phyloP scores from a whole-genome alignment of 2,888 invertebrate genomes.

The Hyalella azteca region DNA sequence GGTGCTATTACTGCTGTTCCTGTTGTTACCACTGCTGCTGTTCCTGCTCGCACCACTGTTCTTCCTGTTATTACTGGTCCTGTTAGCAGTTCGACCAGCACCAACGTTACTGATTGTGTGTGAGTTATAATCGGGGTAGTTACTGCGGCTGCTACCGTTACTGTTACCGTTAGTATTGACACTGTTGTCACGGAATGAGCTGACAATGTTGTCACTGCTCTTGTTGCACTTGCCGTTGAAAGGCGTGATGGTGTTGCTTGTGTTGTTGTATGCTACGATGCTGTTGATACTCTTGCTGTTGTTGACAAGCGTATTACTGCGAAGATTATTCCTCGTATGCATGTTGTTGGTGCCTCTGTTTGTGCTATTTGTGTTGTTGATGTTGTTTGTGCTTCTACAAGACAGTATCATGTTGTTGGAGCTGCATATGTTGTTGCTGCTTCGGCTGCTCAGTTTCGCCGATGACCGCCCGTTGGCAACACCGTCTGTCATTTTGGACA shows the following conservation, averaged over 20 bases:
- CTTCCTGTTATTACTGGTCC: neutral
- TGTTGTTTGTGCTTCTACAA: neutral
- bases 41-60: neutral
- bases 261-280: conserved; percentile 12
- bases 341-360: conserved; percentile 8
- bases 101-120: neutral
- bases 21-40: neutral
- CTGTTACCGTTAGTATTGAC: neutral
- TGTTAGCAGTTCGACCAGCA: no score
- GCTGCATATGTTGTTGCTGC: conserved; percentile 9
- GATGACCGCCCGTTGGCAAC: neutral
- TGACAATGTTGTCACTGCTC: neutral
- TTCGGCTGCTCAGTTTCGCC: neutral
- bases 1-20: neutral
- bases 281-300: conserved; percentile 36
- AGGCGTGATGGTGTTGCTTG: conserved; percentile 19
- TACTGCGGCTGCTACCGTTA: neutral
- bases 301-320: conserved; percentile 20
- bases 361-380: neutral
- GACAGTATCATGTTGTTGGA: neutral
- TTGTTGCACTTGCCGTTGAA: neutral
- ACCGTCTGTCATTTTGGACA: neutral
- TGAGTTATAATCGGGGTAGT: neutral
- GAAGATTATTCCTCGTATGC: neutral
- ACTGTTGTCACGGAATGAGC: neutral